These are phyloP conservation scores for Drosophila lutescens DNA, from an alignment of 2,888 invertebrate species.

Conservation along the genomic window DNA sequence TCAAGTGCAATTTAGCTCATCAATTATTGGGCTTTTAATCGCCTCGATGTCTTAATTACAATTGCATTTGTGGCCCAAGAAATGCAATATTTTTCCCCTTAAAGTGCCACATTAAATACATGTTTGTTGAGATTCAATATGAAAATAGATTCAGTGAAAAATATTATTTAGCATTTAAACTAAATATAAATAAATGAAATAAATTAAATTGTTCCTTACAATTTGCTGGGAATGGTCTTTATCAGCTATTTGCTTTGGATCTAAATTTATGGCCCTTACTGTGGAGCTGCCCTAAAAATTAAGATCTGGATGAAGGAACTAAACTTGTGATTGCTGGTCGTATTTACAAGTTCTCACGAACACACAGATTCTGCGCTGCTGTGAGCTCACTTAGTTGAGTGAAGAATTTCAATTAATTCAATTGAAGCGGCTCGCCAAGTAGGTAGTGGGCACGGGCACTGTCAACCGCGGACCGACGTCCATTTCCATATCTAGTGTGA, in stretches of 20 bases:
- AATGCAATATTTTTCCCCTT: not conserved
- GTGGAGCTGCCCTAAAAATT: constrained; percentile 29
- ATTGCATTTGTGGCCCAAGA: not conserved
- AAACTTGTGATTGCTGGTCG: constrained; percentile 34
- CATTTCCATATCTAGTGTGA: constrained; percentile 54
- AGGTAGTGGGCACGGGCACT: constrained; percentile 40
- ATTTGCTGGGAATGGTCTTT: too few relatives aligned
- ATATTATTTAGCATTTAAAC: too few relatives aligned
- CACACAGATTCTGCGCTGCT: constrained; percentile 28
- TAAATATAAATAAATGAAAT: too few relatives aligned
- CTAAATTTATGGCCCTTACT: constrained; percentile 5
- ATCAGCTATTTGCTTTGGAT: not conserved
- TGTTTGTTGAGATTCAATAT: not conserved
- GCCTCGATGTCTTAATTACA: not conserved
- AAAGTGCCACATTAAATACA: too few relatives aligned
- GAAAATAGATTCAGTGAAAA: too few relatives aligned
- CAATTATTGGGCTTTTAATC: not conserved
- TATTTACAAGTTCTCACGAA: constrained; percentile 26
- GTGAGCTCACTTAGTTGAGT: constrained; percentile 63
- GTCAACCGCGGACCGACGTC: constrained; percentile 14
- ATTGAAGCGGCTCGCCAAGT: constrained; percentile 75
- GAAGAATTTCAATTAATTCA: constrained; percentile 83
- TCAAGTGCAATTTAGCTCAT: not conserved
- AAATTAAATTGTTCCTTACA: too few relatives aligned
- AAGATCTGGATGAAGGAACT: constrained; percentile 21